Base-by-base conservation (phyloP, 2,113 vertebrate genomes). In the Pygoscelis antarcticus region DNA sequence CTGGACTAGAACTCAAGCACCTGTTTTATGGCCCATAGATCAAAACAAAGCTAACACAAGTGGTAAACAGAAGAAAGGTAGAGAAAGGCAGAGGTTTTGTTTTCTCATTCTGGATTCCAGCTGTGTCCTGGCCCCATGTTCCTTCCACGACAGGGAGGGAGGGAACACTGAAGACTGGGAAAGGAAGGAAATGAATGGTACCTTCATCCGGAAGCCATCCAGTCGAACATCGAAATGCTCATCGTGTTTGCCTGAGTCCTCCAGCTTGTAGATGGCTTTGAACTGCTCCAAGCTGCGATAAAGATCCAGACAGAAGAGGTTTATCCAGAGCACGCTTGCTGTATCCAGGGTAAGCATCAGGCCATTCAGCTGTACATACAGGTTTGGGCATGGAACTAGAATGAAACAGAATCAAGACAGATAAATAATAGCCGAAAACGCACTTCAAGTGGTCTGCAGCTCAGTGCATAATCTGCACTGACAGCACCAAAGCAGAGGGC, bases 221-320 rank as follows among this genome's bases (percentile, higher is more conserved):
- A 99, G 75, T 22, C 99, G 98, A 19, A 99, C 95, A 86, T 99
- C 99, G 58, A 99, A 82, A 5, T 99, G 99, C 93, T 99, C 99
- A 29, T 99, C 99, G 7, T 70, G 97, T 91, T 98, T 99, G 94
- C 98, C 98, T 3, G 99, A 98, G 95, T 98, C 98, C 93, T 99
- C 99, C 95, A 99, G 96, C 89, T 99, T 99, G 97, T 99, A 99
- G 95, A 99, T 99, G 62, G 99, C 99, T 97, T 99, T 99, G 95
- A 99, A 99, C 94, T 99, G 99, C 94, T 99, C 99, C 96, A 99
- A 94, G 36, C 99, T 99, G 76, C 97, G 98, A 62, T 98, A 99
- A 58, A 99, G 98, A 76, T 99, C 99, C 91, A 99, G 97, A 92
- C 99, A 98, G 93, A 99, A 99, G 85, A 99, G 98, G 83, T 98